Evolutionary conservation across 2,113 vertebrate genomes (phyloP), one percentile per base, ranked within the genome.

Genomic region (Phainopepla nitens): DNA sequence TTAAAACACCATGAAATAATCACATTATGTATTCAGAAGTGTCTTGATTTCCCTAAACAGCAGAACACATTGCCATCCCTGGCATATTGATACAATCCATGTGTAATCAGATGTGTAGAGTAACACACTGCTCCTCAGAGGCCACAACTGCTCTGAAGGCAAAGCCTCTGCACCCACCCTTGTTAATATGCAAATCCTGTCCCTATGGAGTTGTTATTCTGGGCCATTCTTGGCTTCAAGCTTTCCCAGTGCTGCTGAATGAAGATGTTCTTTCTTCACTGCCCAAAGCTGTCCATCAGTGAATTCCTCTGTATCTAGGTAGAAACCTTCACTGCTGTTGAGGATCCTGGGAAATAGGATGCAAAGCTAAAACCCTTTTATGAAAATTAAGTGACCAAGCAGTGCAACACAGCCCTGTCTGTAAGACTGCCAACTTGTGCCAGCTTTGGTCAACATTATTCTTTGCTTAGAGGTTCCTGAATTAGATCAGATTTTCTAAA

Each of bases 401-500:
- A 73, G 56, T 2, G 14, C 35, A 83, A 65, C 29, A 82, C 53
- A 94, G 44, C 53, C 41, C 18, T 42, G 64, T 65, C 82, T 92
- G 65, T 92, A 42, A 92, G 83, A 54, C 1, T 95, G 87, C 92
- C 77, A 94, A 21, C 19, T 93, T 87, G 66, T 95, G 78, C 88
- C 89, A 92, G 73, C 81, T 86, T 73, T 64, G 49, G 93, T 96
- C 93, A 96, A 93, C 81, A 57, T 29, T 92, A 35, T 77, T 86
- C 90, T 88, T 87, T 92, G 35, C 80, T 62, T 57, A 75, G 71
- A 85, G 69, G 31, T 88, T 77, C 47, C 70, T 66, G 69, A 84
- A 47, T 97, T 79, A 91, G 58, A 94, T 70, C 88, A 95, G 69
- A 66, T 70, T 96, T 91, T 93, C 50, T 86, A 81, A 93, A 88